Evolutionary conservation across 2,797 vertebrate species (phyloP).

Genomic region (Molossus alvarezi): DNA sequence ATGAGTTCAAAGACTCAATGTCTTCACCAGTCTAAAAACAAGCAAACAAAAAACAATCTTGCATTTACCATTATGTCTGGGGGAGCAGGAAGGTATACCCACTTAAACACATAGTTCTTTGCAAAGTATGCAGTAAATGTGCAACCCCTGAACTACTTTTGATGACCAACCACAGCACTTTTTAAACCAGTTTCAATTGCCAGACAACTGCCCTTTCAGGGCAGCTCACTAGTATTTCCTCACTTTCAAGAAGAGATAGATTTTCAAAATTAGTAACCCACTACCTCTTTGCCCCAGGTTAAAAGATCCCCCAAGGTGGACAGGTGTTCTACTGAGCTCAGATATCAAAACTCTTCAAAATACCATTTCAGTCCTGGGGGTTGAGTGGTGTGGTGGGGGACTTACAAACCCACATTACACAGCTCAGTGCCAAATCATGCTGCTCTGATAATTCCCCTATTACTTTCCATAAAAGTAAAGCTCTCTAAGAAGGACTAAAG

Average conservation of each 20-base stretch:
- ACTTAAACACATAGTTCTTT: background rate
- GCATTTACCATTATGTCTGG: background rate
- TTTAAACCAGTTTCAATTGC: conserved; percentile 50
- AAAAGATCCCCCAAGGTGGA: conserved; percentile 21
- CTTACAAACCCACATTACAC: background rate
- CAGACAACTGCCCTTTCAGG: conserved; percentile 35
- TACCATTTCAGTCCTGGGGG: background rate
- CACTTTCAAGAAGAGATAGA: conserved; percentile 43
- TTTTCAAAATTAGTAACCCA: conserved; percentile 50
- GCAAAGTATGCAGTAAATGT: background rate
- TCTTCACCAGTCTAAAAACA: conserved; percentile 18
- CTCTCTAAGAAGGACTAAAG: conserved; percentile 30
- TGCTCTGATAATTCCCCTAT: background rate
- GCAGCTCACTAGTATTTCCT: background rate
- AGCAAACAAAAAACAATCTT: background rate
- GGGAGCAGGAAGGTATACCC: background rate
- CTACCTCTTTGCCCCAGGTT: conserved; percentile 17
- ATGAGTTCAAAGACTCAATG: conserved; percentile 50
- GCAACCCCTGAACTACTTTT: background rate
- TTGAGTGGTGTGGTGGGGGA: accelerated
- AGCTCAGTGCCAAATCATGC: conserved; percentile 14
- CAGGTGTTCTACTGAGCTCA: conserved; percentile 57
- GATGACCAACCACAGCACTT: background rate
- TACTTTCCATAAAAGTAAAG: background rate
- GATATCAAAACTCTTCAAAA: conserved; percentile 58